Evolutionary conservation across 1,140 invertebrate species (phyloP).

Genomic region (Drosophila ercepeae): DNA sequence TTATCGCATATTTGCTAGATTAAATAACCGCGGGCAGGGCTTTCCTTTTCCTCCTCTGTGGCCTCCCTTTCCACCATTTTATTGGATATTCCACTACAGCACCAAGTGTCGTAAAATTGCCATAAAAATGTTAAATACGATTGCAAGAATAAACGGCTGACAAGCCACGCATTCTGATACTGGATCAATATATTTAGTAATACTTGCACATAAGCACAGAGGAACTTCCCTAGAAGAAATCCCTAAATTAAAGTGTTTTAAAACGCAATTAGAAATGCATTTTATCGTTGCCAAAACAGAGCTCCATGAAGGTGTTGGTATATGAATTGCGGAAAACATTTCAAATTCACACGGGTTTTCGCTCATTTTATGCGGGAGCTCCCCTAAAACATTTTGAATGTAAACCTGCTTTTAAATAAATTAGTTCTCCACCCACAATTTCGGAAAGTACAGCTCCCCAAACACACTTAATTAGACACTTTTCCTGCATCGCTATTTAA

Average conservation of each 20-base stretch:
- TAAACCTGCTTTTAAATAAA: constrained; percentile 55
- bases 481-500: neutral
- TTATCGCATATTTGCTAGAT: constrained; percentile 44
- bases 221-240: neutral
- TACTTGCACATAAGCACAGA: neutral
- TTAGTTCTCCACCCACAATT: constrained; percentile 2
- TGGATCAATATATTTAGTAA: constrained; percentile 10
- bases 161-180: constrained; percentile 1
- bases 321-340: neutral
- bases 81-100: constrained; percentile 29
- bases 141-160: neutral
- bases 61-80: neutral
- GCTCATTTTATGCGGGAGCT: neutral
- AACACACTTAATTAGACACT: constrained; percentile 42
- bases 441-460: neutral
- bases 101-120: constrained; percentile 14
- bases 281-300: too few species aligned
- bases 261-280: too few species aligned
- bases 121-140: constrained; percentile 22
- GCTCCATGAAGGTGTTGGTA: neutral
- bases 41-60: neutral
- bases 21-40: constrained; percentile 31
- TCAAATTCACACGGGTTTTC: neutral
- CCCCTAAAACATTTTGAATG: constrained; percentile 1
- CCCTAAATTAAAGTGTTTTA: too few species aligned